These are phyloP conservation scores for Nemopilema nomurai DNA, from an alignment of 30 jellyfish, hydroid and myxozoan genomes.

Conservation along the genomic window DNA sequence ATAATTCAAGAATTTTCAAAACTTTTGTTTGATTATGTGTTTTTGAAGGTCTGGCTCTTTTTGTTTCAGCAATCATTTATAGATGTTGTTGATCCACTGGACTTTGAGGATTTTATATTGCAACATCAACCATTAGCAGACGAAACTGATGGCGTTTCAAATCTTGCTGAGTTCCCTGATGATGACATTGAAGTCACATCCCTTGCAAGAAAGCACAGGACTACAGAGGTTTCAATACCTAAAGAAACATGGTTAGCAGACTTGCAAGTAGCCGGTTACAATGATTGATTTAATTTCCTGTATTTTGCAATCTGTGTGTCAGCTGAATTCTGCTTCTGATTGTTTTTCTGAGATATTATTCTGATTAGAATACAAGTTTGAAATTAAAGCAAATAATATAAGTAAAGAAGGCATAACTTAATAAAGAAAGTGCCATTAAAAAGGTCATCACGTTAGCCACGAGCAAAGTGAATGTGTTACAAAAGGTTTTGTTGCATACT, in stretches of 20 bases:
- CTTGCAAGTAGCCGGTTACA: not conserved
- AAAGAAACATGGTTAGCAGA: slow-evolving; percentile 67
- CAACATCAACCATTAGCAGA: slow-evolving; percentile 98
- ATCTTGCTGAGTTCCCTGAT: slow-evolving; percentile 93
- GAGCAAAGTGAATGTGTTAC: no score
- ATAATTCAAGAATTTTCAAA: no score
- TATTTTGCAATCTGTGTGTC: not conserved
- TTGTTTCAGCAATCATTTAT: slow-evolving; percentile 74
- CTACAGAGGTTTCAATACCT: slow-evolving; percentile 87
- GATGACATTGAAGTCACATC: slow-evolving; percentile 98
- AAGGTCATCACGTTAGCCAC: no score
- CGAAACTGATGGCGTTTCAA: slow-evolving; percentile 77
- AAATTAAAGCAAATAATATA: no score
- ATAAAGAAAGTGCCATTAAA: no score
- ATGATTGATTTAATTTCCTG: not conserved
- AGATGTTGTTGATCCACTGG: slow-evolving; percentile 96
- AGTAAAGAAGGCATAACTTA: no score
- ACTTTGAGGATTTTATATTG: slow-evolving; percentile 93
- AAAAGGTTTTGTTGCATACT: no score
- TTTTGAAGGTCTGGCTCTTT: not conserved
- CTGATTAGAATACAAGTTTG: no score
- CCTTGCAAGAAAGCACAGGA: slow-evolving; percentile 78
- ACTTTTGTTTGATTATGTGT: not conserved
- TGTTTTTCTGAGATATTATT: not conserved
- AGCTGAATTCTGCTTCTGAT: not conserved